Evolutionary conservation across 2,113 vertebrate genomes (phyloP).

Genomic region (western clawed frog (Xenopus tropicalis)): UCB_Xtro_10.0 CM004446.2:139590001-139590500

Average conservation of each 20-base stretch:
- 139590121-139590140: too few relatives aligned
- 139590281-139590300: constrained; percentile 36
- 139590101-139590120: too few relatives aligned
- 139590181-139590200: constrained; percentile 21
- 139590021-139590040: too few relatives aligned
- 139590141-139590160: too few relatives aligned
- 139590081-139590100: too few relatives aligned
- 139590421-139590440: constrained; percentile 7
- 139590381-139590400: constrained; percentile 11
- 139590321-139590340: constrained; percentile 22
- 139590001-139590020: too few relatives aligned
- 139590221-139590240: constrained; percentile 17
- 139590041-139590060: too few relatives aligned
- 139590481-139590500: neutral
- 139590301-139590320: constrained; percentile 35
- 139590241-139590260: constrained; percentile 29
- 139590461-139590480: neutral
- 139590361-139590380: constrained; percentile 23
- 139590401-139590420: constrained; percentile 9
- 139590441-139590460: neutral
- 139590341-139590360: constrained; percentile 19
- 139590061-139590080: too few relatives aligned
- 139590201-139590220: constrained; percentile 5
- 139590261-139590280: constrained; percentile 41
- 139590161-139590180: neutral